phyloP scores from a whole-genome alignment of 2,113 vertebrate genomes.

The Entomyzon cyanotis region DNA sequence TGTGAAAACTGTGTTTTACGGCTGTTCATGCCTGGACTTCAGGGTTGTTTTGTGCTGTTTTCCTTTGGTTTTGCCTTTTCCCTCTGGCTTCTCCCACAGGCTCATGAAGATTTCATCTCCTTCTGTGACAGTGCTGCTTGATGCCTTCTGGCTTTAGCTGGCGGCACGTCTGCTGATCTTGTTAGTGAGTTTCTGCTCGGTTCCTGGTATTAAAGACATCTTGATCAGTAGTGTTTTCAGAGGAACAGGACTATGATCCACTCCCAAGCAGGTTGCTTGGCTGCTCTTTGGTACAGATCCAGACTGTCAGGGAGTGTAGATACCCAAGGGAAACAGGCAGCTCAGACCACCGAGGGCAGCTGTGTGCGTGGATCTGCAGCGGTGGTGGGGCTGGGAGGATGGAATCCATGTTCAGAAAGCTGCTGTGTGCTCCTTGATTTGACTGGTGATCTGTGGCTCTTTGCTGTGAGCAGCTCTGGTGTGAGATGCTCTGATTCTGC shows the following conservation, averaged over 20 bases:
- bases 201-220: too few relatives aligned
- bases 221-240: rapidly evolving
- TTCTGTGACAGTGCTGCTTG: neutral
- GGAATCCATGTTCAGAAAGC: rapidly evolving
- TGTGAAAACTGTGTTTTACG: neutral
- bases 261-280: neutral
- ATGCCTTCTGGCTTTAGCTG: neutral
- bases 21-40: neutral
- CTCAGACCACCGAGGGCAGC: neutral
- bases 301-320: neutral
- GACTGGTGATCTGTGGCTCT: neutral
- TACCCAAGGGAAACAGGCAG: neutral
- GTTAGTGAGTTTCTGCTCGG: neutral
- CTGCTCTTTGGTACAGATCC: neutral
- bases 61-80: neutral
- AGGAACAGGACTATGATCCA: rapidly evolving
- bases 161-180: neutral
- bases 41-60: neutral
- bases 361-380: rapidly evolving
- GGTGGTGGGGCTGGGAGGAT: rapidly evolving
- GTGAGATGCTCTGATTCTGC: neutral
- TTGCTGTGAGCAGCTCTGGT: neutral
- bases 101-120: neutral
- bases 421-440: rapidly evolving
- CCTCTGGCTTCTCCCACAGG: neutral